Evolutionary conservation across 64 coral and sea anemone species (phyloP).

Genomic region (Acropora yongei): DNA sequence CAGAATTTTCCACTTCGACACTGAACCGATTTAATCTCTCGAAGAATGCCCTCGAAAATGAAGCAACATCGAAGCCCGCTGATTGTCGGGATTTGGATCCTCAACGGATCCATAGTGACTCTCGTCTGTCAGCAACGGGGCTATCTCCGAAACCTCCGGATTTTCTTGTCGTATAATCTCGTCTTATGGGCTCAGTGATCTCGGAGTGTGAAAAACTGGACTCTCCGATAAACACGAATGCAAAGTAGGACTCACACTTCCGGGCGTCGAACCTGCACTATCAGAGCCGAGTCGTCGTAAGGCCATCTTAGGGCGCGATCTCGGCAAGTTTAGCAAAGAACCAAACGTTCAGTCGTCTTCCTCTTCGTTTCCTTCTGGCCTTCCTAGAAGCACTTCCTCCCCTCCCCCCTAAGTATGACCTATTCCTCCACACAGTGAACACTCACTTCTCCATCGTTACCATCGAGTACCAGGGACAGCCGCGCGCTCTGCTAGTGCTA

Average conservation of each 20-base stretch:
- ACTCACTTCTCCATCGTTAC: no score
- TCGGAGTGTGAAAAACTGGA: neutral
- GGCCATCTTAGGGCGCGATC: neutral
- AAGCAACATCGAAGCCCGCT: neutral
- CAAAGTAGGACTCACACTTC: no score
- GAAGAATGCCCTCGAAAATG: neutral
- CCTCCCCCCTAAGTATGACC: no score
- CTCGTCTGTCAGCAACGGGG: neutral
- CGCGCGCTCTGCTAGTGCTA: no score
- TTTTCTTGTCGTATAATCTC: neutral
- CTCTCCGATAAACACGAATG: neutral
- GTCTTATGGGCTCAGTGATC: constrained; percentile 12
- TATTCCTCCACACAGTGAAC: no score
- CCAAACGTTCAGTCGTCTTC: no score
- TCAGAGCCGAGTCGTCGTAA: neutral
- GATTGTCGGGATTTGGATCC: neutral
- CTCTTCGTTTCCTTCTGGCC: no score
- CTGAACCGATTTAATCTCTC: neutral
- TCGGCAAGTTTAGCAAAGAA: neutral
- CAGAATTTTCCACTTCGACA: neutral
- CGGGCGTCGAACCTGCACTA: neutral
- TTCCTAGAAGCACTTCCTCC: no score
- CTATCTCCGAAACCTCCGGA: neutral
- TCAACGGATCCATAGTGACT: neutral
- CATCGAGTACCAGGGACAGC: no score